Evolutionary conservation across 2,113 vertebrate genomes (phyloP).

Genomic region (Rana temporaria): DNA sequence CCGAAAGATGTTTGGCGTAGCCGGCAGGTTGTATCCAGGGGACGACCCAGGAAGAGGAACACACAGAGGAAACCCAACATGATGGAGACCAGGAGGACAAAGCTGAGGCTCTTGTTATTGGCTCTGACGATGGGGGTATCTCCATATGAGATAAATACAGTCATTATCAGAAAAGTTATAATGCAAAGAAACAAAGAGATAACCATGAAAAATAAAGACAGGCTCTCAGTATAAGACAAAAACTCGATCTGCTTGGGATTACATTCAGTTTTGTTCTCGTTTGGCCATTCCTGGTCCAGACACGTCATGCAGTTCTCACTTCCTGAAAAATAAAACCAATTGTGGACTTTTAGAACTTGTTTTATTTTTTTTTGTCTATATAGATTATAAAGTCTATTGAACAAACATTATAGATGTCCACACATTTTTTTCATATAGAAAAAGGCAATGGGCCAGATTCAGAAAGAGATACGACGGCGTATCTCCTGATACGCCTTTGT

Average conservation of each 20-base stretch:
- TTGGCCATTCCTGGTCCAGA: not conserved
- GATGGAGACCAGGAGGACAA: too few species aligned
- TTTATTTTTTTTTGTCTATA: too few species aligned
- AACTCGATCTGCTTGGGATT: slow-evolving; percentile 5
- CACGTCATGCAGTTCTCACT: slow-evolving; percentile 25
- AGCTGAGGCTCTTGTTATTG: too few species aligned
- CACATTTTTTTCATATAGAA: too few species aligned
- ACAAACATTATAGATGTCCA: too few species aligned
- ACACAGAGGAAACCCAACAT: too few species aligned
- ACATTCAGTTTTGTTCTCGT: not conserved
- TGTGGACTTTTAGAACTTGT: too few species aligned
- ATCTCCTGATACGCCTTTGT: too few species aligned
- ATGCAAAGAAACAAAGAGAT: not conserved
- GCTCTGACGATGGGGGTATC: slow-evolving; percentile 17
- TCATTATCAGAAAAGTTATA: not conserved
- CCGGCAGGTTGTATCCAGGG: slow-evolving; percentile 17
- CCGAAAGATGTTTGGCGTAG: not conserved
- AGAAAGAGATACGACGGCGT: too few species aligned
- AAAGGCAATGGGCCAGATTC: too few species aligned
- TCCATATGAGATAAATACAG: not conserved
- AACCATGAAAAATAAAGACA: not conserved
- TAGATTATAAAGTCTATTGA: too few species aligned
- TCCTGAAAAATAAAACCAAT: not conserved
- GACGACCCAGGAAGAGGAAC: not conserved
- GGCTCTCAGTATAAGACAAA: slow-evolving; percentile 9